Percentiles rank a stretch among this genome's conserved stretches.
phyloP scores from a whole-genome alignment of 2,797 vertebrate species.

The Lycodopsis pacificus region DNA sequence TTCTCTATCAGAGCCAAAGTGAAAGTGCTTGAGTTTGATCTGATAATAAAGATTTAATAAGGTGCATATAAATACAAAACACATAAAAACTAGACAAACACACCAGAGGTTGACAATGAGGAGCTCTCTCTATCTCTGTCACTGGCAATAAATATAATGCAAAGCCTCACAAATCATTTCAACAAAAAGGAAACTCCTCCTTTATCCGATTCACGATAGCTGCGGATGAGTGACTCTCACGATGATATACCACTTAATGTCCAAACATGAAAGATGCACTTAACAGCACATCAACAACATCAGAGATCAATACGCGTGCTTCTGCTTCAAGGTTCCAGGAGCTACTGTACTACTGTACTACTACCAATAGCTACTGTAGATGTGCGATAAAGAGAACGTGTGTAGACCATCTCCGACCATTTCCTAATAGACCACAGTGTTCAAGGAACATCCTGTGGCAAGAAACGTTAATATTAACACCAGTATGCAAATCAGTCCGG shows the following conservation, averaged over 20 bases:
- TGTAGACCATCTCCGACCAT: slow-evolving; percentile 13
- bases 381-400: slow-evolving; percentile 31
- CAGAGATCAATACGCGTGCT: slow-evolving; percentile 52
- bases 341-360: too few relatives aligned
- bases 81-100: background rate
- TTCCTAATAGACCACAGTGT: slow-evolving; percentile 39
- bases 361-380: slow-evolving; percentile 24
- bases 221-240: slow-evolving; percentile 12
- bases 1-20: slow-evolving; percentile 13
- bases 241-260: slow-evolving; percentile 38
- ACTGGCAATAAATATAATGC: slow-evolving; percentile 12
- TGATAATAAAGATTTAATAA: slow-evolving; percentile 18
- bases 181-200: background rate
- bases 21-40: background rate
- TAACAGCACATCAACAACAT: slow-evolving; percentile 46
- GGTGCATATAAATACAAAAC: slow-evolving; percentile 8
- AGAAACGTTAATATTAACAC: slow-evolving; percentile 54
- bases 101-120: slow-evolving; percentile 1
- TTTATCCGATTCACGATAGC: background rate
- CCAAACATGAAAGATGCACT: slow-evolving; percentile 49
- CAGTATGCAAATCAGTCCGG: slow-evolving; percentile 44
- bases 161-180: slow-evolving; percentile 20
- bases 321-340: slow-evolving; percentile 46
- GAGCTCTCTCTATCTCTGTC: background rate
- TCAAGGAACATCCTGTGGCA: slow-evolving; percentile 53